Conservation (phyloP, 1,140 invertebrate genomes). For the Olivierus martensii region DNA sequence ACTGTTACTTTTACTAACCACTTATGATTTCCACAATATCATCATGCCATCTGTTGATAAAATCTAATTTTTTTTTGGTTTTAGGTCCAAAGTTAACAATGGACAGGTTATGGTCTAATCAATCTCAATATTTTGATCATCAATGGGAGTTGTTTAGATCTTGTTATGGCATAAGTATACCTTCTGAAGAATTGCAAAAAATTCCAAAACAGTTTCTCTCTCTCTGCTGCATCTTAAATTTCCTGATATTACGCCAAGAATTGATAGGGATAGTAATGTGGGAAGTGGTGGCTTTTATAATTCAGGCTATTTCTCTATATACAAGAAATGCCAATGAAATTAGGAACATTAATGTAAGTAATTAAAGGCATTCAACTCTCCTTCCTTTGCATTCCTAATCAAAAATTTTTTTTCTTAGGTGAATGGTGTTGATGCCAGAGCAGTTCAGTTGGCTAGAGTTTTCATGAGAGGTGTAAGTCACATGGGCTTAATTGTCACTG, state of each 20-base stretch:
- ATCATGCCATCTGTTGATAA: too few species aligned
- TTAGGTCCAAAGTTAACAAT: too few species aligned
- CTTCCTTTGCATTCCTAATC: neutral
- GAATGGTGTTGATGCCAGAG: conserved; percentile 18
- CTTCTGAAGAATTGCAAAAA: neutral
- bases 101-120: too few species aligned
- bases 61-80: too few species aligned
- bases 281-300: conserved; percentile 9
- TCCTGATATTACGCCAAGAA: neutral
- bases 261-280: neutral
- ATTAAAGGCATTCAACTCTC: too few species aligned
- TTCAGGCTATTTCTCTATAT: conserved; percentile 3
- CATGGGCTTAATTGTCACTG: conserved; percentile 15
- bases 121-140: too few species aligned
- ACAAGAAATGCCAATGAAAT: neutral
- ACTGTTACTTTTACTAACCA: too few species aligned
- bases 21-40: too few species aligned
- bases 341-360: conserved; percentile 2
- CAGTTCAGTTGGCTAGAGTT: conserved; percentile 20
- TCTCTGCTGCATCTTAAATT: conserved; percentile 4
- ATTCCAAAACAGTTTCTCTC: conserved; percentile 3
- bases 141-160: too few species aligned
- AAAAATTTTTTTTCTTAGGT: conserved; percentile 3
- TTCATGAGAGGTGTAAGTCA: conserved; percentile 23
- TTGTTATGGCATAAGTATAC: neutral